phyloP scores from a whole-genome alignment of 2,797 vertebrate species.

The Telmatherina bonti region DNA sequence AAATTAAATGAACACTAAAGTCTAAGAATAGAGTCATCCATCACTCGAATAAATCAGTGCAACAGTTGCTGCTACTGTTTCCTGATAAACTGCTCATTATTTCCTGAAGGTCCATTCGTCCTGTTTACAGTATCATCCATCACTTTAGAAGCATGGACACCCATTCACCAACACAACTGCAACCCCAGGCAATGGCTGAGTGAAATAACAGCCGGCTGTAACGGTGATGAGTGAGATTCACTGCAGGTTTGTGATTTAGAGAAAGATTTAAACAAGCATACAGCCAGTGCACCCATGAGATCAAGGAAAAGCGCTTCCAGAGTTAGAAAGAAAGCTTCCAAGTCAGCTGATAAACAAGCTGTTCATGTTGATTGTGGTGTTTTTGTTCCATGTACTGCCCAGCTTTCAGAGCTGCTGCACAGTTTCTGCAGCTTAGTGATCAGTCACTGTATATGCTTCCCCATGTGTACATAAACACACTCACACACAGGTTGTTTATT shows the following conservation, averaged over 20 bases:
- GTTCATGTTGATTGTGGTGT: background rate
- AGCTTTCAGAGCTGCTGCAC: slow-evolving; percentile 1
- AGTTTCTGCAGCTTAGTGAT: background rate
- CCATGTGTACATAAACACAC: background rate
- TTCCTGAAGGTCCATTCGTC: slow-evolving; percentile 49
- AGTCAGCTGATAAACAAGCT: slow-evolving; percentile 7
- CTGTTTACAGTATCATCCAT: slow-evolving; percentile 65
- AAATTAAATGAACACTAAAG: slow-evolving; percentile 32
- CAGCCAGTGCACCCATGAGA: slow-evolving; percentile 1
- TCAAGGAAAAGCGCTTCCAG: slow-evolving; percentile 5
- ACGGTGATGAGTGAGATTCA: slow-evolving; percentile 18
- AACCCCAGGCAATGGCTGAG: slow-evolving; percentile 15
- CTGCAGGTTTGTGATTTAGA: background rate
- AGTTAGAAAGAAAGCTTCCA: background rate
- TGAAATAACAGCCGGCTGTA: slow-evolving; percentile 20
- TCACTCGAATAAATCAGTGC: slow-evolving; percentile 49
- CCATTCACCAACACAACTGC: slow-evolving; percentile 16
- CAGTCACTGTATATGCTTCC: background rate
- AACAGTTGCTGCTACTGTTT: slow-evolving; percentile 44
- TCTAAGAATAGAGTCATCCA: slow-evolving; percentile 48
- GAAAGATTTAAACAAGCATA: slow-evolving; percentile 39
- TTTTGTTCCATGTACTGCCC: slow-evolving; percentile 2
- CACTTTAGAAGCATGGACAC: slow-evolving; percentile 36
- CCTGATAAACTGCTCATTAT: slow-evolving; percentile 54
- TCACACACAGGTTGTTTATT: too few species aligned